Evolutionary conservation across 2,888 invertebrate species (phyloP), one percentile per base, ranked within the genome.

Genomic region (Eupithecia vulgata): DNA sequence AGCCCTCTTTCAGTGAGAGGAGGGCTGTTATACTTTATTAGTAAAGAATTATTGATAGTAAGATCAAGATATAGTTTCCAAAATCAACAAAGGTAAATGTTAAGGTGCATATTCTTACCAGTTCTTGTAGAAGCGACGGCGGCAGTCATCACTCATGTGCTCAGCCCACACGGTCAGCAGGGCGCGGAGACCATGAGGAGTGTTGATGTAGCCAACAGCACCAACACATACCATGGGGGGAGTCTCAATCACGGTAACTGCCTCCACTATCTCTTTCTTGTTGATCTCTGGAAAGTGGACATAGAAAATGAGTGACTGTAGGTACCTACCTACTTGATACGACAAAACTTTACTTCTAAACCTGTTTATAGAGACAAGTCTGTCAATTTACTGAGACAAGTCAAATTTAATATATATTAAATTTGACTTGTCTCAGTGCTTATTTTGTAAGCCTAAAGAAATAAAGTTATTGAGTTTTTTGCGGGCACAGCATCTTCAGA

Each of bases 241-340:
- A 5, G 99, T 97, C 95, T 99, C 99, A 84, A 99, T 95, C 85
- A 99, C 97, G 37, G 99, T 99, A 3, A 99, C 99, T 65, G 99
- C 98, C 92, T 99, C 99, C 35, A 99, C 99, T 76, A 99, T 98
- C 95, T 99, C 99, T 95, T 99, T 99, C 95, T 99, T 99, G 95
- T 99, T 99, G 78, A 99, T 97, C 96, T 99, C 99, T 98, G 91
- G 21, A 48, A 82, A 67, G 73, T n/a, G 67, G 61, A 52, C 17
- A 37, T 13, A 35, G 13, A 3, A 21, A 7, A 6, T 21, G 17
- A 8, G 48, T 48, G 21, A 21, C 10, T n/a, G n/a, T n/a, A n/a
- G n/a, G n/a, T n/a, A n/a, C n/a, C n/a, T n/a, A n/a, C n/a, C n/a
- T n/a, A n/a, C n/a, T n/a, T n/a, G n/a, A n/a, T n/a, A n/a, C n/a